phyloP scores from a whole-genome alignment of 2,113 vertebrate species.

The Alligator sinensis region DNA sequence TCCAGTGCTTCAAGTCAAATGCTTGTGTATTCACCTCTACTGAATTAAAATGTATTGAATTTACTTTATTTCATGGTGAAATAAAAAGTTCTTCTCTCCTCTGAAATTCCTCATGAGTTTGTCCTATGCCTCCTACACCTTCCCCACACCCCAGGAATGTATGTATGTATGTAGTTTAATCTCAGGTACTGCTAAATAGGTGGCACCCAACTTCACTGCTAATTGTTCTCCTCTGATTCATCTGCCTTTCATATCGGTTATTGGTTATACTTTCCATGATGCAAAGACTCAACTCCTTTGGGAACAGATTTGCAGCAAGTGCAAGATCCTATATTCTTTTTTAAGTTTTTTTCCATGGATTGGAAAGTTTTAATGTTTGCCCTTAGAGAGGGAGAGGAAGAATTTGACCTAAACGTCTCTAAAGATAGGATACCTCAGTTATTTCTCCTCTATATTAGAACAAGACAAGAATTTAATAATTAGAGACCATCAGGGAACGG shows the following conservation, averaged over 20 bases:
- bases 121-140: background rate
- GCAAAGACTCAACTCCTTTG: no score
- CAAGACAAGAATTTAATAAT: constrained; percentile 10
- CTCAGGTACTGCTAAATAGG: background rate
- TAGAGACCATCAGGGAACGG: background rate
- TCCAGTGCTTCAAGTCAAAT: constrained; percentile 48
- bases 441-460: background rate
- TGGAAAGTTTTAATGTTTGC: no score
- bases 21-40: constrained; percentile 37
- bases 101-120: background rate
- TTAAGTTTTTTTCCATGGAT: no score
- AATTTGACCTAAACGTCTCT: background rate
- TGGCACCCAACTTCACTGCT: background rate
- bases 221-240: background rate
- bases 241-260: background rate
- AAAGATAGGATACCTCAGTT: background rate
- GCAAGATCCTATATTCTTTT: no score
- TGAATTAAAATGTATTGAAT: background rate
- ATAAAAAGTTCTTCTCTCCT: constrained; percentile 21
- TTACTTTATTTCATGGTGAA: background rate
- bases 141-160: background rate
- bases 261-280: no score
- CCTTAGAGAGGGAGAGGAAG: no score
- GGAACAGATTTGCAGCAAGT: no score
- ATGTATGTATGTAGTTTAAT: background rate